These are phyloP conservation scores for Catocala fraxini DNA, from an alignment of 2,888 invertebrate species.

Conservation along the genomic window DNA sequence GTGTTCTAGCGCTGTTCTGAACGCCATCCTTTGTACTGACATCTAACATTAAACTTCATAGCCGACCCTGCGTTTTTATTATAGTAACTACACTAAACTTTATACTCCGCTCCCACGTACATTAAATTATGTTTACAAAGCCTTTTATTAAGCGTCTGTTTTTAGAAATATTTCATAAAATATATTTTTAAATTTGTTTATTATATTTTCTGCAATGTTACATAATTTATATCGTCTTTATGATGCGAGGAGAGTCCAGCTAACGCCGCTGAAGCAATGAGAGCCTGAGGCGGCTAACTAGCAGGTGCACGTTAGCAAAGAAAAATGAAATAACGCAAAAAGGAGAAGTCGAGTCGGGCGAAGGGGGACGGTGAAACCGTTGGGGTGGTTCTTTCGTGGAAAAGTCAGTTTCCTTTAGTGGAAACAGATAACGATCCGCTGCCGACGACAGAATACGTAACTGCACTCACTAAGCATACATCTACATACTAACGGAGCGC, in stretches of 20 bases:
- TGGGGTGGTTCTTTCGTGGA: constrained; percentile 83
- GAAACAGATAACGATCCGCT: constrained; percentile 87
- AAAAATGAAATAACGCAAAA: constrained; percentile 87
- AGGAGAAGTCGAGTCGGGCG: constrained; percentile 74
- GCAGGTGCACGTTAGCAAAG: constrained; percentile 84
- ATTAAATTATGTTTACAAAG: constrained; percentile 4
- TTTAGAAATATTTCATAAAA: constrained; percentile 1
- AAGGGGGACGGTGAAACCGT: constrained; percentile 70
- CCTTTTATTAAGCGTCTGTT: constrained; percentile 31
- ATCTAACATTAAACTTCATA: constrained; percentile 81
- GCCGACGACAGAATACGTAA: constrained; percentile 86
- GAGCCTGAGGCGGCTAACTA: constrained; percentile 81
- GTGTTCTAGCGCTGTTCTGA: constrained; percentile 67
- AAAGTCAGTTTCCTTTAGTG: constrained; percentile 87
- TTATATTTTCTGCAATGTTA: constrained; percentile 1
- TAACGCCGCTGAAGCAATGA: constrained; percentile 69
- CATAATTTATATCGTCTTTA: constrained; percentile 55
- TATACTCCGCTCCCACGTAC: constrained; percentile 9
- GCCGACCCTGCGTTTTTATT: constrained; percentile 56
- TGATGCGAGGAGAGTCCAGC: constrained; percentile 60
- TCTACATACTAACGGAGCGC: constrained; percentile 70
- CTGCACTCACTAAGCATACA: constrained; percentile 80
- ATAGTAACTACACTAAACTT: constrained; percentile 38
- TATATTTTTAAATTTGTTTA: neutral
- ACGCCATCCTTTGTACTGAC: constrained; percentile 78